Conservation (phyloP, 2,113 vertebrate genomes). For the Typhlomys cinereus region DNA sequence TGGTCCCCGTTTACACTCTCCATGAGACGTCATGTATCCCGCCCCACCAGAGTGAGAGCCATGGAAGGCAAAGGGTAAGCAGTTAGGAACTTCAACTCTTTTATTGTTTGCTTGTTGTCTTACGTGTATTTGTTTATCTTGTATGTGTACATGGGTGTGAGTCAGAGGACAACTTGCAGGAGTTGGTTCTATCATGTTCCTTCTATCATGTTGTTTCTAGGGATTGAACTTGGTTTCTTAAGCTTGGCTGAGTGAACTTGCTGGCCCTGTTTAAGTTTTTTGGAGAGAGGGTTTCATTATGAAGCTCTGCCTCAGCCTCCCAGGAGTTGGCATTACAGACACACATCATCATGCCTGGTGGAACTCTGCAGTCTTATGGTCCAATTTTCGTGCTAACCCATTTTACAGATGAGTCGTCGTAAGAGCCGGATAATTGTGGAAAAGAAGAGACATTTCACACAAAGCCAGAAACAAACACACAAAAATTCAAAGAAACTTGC, state of each 20-base stretch:
- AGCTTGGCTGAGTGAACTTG: no score
- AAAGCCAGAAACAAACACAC: not conserved
- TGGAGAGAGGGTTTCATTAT: not conserved
- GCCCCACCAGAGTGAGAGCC: not conserved
- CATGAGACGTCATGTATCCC: not conserved
- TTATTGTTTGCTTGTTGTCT: not conserved
- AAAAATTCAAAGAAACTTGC: slow-evolving; percentile 1
- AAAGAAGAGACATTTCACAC: not conserved
- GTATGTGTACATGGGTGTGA: no score
- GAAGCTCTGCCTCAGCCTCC: not conserved
- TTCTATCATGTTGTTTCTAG: no score
- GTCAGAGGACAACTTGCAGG: no score
- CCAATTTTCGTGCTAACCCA: not conserved
- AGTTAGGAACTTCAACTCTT: not conserved
- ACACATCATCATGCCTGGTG: no score
- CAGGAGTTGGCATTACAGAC: not conserved
- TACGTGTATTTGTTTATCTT: no score
- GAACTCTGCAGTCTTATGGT: not conserved
- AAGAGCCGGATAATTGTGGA: slow-evolving; percentile 14
- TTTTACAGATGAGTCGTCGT: not conserved
- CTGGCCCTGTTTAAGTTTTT: not conserved
- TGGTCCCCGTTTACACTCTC: not conserved
- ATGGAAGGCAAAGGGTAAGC: not conserved
- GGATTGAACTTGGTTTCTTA: no score
- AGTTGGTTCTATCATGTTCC: no score